phyloP scores from a whole-genome alignment of 1,140 invertebrate genomes.

The Hormaphis cornu region DNA sequence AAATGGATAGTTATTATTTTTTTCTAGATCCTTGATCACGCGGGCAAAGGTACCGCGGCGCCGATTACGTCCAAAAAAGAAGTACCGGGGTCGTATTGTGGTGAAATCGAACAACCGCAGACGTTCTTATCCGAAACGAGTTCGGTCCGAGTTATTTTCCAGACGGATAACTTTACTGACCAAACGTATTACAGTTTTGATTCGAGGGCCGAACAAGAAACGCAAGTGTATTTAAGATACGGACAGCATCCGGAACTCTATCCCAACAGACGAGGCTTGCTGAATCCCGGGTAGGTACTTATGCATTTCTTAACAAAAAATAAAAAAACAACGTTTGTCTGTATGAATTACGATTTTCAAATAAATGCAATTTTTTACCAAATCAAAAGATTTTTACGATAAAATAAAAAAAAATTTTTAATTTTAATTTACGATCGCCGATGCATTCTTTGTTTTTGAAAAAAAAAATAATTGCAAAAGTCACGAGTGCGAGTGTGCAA shows the following conservation, averaged over 20 bases:
- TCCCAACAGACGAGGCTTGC: constrained; percentile 75
- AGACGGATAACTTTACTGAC: constrained; percentile 83
- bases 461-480: no score
- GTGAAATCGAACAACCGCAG: constrained; percentile 83
- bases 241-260: constrained; percentile 86
- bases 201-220: constrained; percentile 74
- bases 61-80: constrained; percentile 75
- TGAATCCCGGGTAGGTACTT: constrained; percentile 58
- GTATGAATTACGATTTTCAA: no score
- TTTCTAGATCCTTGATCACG: constrained; percentile 17
- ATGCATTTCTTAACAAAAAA: neutral
- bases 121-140: constrained; percentile 89
- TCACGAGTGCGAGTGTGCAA: no score
- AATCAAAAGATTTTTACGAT: no score
- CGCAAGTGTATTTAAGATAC: constrained; percentile 76
- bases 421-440: no score
- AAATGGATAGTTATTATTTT: no score
- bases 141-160: constrained; percentile 80
- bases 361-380: no score
- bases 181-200: constrained; percentile 73
- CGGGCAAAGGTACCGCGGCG: constrained; percentile 59
- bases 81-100: constrained; percentile 80
- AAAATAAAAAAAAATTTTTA: no score
- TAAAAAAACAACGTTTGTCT: neutral
- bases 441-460: no score